phyloP scores from a whole-genome alignment of 2,113 vertebrate genomes.

The Gopherus evgoodei region DNA sequence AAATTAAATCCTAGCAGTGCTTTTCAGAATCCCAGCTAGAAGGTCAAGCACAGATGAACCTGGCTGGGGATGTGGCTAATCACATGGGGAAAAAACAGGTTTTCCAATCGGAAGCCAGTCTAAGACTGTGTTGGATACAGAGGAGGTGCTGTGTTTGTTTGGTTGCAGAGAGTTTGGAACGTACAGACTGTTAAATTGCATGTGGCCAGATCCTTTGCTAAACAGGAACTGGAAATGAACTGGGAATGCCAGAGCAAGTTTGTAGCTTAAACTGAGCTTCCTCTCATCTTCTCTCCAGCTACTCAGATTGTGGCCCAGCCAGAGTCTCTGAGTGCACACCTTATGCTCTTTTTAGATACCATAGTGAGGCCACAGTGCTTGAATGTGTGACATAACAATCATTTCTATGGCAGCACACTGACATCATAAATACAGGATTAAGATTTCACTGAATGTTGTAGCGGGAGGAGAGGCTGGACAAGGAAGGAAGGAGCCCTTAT shows the following conservation, averaged over 20 bases:
- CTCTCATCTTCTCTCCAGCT: constrained; percentile 43
- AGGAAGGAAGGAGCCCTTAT: constrained; percentile 7
- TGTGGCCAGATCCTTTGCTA: constrained; percentile 18
- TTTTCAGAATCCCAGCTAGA: neutral
- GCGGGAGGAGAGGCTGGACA: constrained; percentile 13
- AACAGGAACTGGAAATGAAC: constrained; percentile 20
- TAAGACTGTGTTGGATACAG: neutral
- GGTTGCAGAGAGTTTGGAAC: fast-evolving
- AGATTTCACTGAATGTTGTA: constrained; percentile 23
- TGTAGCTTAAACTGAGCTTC: constrained; percentile 42
- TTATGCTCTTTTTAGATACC: constrained; percentile 55
- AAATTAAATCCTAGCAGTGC: neutral
- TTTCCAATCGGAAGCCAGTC: neutral
- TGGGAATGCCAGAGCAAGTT: constrained; percentile 59
- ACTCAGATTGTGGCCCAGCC: neutral
- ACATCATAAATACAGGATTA: constrained; percentile 2
- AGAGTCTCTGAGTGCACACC: constrained; percentile 27
- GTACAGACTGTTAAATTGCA: neutral
- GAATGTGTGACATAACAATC: neutral
- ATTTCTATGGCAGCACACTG: neutral
- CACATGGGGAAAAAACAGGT: fast-evolving
- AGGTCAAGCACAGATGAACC: neutral
- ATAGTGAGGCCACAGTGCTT: constrained; percentile 28
- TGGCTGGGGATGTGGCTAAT: neutral
- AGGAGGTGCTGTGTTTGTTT: neutral